phyloP scores from a whole-genome alignment of 2,797 vertebrate genomes.

The Xiphorhynchus erythropygius region DNA sequence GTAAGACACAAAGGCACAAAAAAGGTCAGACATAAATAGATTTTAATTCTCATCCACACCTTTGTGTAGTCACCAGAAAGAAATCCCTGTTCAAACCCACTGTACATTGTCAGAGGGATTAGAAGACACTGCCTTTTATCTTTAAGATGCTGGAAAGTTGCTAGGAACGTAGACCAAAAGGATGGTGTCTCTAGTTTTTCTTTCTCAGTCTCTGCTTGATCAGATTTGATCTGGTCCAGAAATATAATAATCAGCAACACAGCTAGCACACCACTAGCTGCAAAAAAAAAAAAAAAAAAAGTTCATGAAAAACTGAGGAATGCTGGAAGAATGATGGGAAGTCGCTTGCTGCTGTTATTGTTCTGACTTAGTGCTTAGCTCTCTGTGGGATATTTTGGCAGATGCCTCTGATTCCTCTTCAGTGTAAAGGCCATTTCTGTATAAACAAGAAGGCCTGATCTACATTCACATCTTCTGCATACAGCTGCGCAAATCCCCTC shows the following conservation, averaged over 20 bases:
- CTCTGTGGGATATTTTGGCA: constrained; percentile 35
- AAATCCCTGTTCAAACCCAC: constrained; percentile 93
- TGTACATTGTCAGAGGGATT: constrained; percentile 91
- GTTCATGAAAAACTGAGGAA: constrained; percentile 35
- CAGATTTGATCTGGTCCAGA: constrained; percentile 82
- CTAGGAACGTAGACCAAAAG: constrained; percentile 82
- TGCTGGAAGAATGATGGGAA: constrained; percentile 21
- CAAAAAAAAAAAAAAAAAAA: background rate
- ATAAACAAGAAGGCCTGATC: constrained; percentile 17
- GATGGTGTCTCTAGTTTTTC: constrained; percentile 51
- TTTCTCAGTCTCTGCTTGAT: constrained; percentile 62
- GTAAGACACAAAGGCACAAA: background rate
- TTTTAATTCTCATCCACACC: constrained; percentile 73
- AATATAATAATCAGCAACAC: constrained; percentile 82
- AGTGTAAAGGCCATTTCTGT: constrained; percentile 12
- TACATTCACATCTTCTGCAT: background rate
- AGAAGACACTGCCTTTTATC: constrained; percentile 86
- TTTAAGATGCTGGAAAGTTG: constrained; percentile 84
- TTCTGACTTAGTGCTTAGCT: constrained; percentile 16
- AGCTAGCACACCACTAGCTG: constrained; percentile 88
- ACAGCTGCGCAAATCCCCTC: background rate
- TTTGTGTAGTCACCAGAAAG: constrained; percentile 92
- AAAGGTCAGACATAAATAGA: background rate
- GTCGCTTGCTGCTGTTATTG: background rate
- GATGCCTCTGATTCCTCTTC: background rate